Evolutionary conservation across 2,888 invertebrate genomes (phyloP), one percentile per base, ranked within the genome.

Genomic region (Cerceris rybyensis): DNA sequence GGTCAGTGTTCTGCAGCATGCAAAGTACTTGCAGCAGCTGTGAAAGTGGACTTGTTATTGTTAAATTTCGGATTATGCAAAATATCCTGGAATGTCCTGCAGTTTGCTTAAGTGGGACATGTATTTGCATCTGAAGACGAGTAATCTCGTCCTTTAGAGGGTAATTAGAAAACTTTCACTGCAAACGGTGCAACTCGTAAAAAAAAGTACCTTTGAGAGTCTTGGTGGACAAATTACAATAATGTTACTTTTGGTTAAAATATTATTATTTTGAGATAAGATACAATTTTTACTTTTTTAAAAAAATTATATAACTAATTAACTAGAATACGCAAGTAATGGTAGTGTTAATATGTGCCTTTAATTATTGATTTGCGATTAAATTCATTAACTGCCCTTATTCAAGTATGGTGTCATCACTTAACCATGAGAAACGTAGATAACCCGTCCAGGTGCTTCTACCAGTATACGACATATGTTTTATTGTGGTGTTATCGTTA

Each of bases 401-500:
- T 86, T 87, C 85, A 82, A 82, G 86, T 82, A 77, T 58, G 50
- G 64, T 17, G 72, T 78, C 86, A 82, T 86, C 82, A 74, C 73
- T 77, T 83, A 79, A 76, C 75, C 87, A 90, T 89, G 89, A 88
- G 88, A 90, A 90, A 85, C 78, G 67, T 79, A 86, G 85, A 85
- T 86, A 84, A 82, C 82, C 67, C 80, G 81, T 83, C 89, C 91
- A 91, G 91, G 90, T 92, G 91, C 87, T 84, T 86, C 74, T 74
- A 75, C 81, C 82, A 78, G 76, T 55, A 78, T 78, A 66, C 87
- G 88, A 88, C 91, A 91, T 91, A 88, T 88, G 86, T 83, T 82
- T 86, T 88, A 91, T 91, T 89, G 86, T 82, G 80, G 83, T 80
- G 80, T 81, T 89, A 90, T 89, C 89, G 87, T 85, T 90, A 88